These are phyloP conservation scores for Sycophila sp. DNA, from an alignment of 1,140 invertebrate genomes.

Conservation along the genomic window DNA sequence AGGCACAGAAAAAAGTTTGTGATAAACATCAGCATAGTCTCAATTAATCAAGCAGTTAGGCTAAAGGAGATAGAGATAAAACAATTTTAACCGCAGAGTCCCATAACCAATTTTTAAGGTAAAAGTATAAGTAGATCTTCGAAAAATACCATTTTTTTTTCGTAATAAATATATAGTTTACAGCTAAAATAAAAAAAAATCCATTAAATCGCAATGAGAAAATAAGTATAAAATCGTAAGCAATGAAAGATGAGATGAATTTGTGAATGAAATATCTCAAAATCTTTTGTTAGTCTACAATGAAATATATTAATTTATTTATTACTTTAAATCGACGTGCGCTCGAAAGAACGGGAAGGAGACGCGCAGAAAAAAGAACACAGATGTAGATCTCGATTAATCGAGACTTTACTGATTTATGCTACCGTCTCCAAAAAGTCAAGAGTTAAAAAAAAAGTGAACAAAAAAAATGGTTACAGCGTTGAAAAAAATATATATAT, in stretches of 20 bases:
- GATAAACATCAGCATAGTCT: constrained; percentile 25
- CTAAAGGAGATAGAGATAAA: constrained; percentile 7
- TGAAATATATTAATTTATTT: constrained; percentile 1
- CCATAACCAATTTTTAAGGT: constrained; percentile 29
- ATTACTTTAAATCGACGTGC: too few relatives aligned
- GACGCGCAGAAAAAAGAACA: not conserved
- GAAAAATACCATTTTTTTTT: constrained; percentile 3
- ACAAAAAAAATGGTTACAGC: not conserved
- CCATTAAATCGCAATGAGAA: too few relatives aligned
- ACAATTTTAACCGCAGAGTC: constrained; percentile 11
- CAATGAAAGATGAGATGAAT: constrained; percentile 22
- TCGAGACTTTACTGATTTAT: constrained; percentile 1
- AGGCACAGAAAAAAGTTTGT: not conserved
- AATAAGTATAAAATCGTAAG: constrained; percentile 7
- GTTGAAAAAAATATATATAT: constrained; percentile 2
- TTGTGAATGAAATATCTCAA: constrained; percentile 22
- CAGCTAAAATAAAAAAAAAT: not conserved
- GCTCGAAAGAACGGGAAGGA: too few relatives aligned
- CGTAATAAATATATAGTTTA: not conserved
- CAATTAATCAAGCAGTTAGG: constrained; percentile 27
- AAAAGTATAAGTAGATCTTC: not conserved
- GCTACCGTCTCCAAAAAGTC: not conserved
- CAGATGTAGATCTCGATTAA: constrained; percentile 20
- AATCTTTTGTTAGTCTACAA: not conserved
- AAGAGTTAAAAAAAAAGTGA: not conserved